phyloP scores from a whole-genome alignment of 1,140 invertebrate species.

The Xylocopa sonorina region DNA sequence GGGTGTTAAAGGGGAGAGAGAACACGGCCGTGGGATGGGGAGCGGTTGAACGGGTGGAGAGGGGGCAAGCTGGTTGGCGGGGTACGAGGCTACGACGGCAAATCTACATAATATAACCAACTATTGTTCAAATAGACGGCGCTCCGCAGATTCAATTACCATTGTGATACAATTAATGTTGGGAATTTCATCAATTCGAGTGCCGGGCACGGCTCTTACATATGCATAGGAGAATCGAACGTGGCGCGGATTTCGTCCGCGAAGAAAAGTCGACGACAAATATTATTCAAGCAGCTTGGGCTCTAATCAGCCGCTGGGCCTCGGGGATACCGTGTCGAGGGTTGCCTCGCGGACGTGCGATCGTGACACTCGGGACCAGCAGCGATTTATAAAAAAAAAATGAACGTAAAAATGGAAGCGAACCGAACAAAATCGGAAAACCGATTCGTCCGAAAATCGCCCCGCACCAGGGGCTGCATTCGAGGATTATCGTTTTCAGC shows the following conservation, averaged over 20 bases:
- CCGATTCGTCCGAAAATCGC: neutral
- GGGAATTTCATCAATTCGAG: slow-evolving; percentile 83
- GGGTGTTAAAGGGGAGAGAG: slow-evolving; percentile 18
- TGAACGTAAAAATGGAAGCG: neutral
- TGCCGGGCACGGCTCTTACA: slow-evolving; percentile 79
- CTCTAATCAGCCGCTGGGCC: slow-evolving; percentile 54
- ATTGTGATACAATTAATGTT: slow-evolving; percentile 83
- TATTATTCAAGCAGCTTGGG: slow-evolving; percentile 62
- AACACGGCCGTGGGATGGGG: slow-evolving; percentile 10
- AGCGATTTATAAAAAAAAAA: no score
- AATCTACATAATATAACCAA: slow-evolving; percentile 83
- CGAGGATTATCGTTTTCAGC: slow-evolving; percentile 31
- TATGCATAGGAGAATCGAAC: slow-evolving; percentile 82
- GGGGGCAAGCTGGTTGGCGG: slow-evolving; percentile 60
- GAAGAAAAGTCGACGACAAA: slow-evolving; percentile 70
- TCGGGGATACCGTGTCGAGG: neutral
- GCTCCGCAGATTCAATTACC: slow-evolving; percentile 82
- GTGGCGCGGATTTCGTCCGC: slow-evolving; percentile 64
- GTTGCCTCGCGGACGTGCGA: no score
- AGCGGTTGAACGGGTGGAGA: slow-evolving; percentile 39
- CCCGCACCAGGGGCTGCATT: neutral
- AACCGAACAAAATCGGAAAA: neutral
- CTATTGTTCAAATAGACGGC: slow-evolving; percentile 83
- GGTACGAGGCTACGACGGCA: slow-evolving; percentile 76
- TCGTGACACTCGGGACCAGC: no score